phyloP scores from a whole-genome alignment of 1,140 invertebrate genomes.

The Musca domestica region DNA sequence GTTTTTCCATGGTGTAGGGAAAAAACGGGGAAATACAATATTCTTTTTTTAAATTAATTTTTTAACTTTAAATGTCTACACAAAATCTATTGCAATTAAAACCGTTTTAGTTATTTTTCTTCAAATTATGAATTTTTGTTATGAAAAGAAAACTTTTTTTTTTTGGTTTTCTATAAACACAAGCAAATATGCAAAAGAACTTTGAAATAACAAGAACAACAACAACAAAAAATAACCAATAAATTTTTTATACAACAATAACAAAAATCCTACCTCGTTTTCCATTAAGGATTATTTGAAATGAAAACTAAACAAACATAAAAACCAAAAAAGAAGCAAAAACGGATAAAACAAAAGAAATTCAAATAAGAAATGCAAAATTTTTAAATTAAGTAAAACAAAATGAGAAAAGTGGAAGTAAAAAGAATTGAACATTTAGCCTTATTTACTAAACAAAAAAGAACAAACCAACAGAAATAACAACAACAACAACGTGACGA shows the following conservation, averaged over 20 bases:
- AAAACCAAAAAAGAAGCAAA: conserved; percentile 25
- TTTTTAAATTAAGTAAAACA: conserved; percentile 26
- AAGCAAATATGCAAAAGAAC: conserved; percentile 7
- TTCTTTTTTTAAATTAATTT: too few relatives aligned
- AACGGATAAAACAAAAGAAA: conserved; percentile 27
- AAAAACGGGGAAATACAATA: too few relatives aligned
- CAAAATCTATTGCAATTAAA: too few relatives aligned
- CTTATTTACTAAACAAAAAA: conserved; percentile 17
- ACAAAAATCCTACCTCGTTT: conserved; percentile 52
- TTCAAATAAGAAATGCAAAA: conserved; percentile 21
- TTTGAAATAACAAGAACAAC: conserved; percentile 13
- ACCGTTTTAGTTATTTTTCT: too few relatives aligned
- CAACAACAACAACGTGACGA: neutral
- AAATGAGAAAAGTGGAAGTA: conserved; percentile 25
- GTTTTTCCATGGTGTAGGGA: too few relatives aligned
- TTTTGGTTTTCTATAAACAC: neutral
- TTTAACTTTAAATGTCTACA: too few relatives aligned
- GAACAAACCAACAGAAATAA: neutral
- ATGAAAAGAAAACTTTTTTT: neutral
- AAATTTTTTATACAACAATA: conserved; percentile 24
- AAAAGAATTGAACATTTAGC: conserved; percentile 26
- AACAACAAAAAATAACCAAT: conserved; percentile 17
- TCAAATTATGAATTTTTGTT: too few relatives aligned
- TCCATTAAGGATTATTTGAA: conserved; percentile 37
- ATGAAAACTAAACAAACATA: neutral